Conservation (phyloP, 2,797 vertebrate genomes). For the Sebastes minor region DNA sequence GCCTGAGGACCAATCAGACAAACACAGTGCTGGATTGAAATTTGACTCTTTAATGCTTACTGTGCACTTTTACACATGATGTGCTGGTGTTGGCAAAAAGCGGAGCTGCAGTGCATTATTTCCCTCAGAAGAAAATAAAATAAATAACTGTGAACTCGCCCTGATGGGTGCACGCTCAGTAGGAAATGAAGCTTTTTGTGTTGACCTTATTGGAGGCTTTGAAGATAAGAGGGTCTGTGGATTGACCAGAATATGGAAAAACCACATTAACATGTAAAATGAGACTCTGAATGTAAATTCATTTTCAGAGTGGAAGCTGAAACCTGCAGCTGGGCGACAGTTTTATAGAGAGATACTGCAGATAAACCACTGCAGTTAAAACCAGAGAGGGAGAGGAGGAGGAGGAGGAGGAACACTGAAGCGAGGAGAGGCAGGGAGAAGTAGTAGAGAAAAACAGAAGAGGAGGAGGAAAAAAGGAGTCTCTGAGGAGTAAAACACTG, state of each 20-base stretch:
- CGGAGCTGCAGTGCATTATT: neutral
- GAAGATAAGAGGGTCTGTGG: neutral
- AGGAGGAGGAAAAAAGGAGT: neutral
- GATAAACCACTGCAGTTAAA: neutral
- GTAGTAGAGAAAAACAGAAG: neutral
- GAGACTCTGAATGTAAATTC: neutral
- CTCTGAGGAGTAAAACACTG: neutral
- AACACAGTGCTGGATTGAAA: neutral
- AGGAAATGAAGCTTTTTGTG: constrained; percentile 2
- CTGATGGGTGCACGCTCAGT: neutral
- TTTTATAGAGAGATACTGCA: neutral
- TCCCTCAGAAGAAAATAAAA: neutral
- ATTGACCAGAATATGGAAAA: neutral
- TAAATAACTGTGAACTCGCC: neutral
- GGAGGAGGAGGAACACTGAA: neutral
- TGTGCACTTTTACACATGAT: neutral
- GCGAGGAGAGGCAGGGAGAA: neutral
- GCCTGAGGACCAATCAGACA: neutral
- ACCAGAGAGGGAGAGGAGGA: neutral
- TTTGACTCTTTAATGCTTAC: neutral
- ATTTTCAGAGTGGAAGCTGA: neutral
- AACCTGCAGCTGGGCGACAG: constrained; percentile 1
- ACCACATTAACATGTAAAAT: neutral
- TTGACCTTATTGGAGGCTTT: neutral
- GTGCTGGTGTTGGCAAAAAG: neutral